Evolutionary conservation across 1,140 invertebrate species (phyloP).

Genomic region (Drosophila setifemur): DNA sequence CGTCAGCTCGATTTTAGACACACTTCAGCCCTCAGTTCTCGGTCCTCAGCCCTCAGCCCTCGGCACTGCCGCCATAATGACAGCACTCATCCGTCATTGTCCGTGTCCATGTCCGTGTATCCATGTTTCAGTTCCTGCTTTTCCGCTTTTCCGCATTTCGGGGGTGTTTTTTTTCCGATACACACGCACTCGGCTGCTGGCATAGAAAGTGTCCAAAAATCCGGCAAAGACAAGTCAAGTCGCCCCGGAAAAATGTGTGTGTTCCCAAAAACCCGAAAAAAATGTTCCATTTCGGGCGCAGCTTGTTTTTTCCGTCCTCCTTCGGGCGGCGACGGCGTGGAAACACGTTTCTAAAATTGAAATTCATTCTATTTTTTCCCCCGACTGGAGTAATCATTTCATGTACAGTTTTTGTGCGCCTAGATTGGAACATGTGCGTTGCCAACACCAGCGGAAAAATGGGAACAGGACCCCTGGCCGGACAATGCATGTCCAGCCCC

Average conservation of each 20-base stretch:
- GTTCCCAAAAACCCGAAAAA: slow-evolving; percentile 3
- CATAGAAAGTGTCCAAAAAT: slow-evolving; percentile 68
- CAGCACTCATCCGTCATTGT: slow-evolving; percentile 76
- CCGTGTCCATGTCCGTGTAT: slow-evolving; percentile 40
- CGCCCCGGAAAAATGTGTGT: slow-evolving; percentile 44
- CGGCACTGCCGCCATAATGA: slow-evolving; percentile 61
- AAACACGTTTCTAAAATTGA: slow-evolving; percentile 80
- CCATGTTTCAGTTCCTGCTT: slow-evolving; percentile 34
- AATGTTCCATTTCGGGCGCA: slow-evolving; percentile 15
- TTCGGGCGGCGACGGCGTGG: slow-evolving; percentile 3
- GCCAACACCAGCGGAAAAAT: slow-evolving; percentile 54
- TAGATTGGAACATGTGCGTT: slow-evolving; percentile 80
- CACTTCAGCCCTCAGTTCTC: slow-evolving; percentile 47
- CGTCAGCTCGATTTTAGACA: slow-evolving; percentile 77
- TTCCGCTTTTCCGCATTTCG: slow-evolving; percentile 8
- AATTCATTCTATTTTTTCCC: slow-evolving; percentile 61
- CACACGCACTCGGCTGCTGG: slow-evolving; percentile 31
- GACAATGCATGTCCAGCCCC: slow-evolving; percentile 24
- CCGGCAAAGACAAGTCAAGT: slow-evolving; percentile 70
- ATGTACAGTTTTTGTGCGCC: slow-evolving; percentile 77
- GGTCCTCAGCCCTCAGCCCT: slow-evolving; percentile 52
- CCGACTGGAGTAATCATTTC: slow-evolving; percentile 64
- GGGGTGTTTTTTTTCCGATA: slow-evolving; percentile 49
- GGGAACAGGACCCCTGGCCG: slow-evolving; percentile 11
- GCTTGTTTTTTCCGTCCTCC: slow-evolving; percentile 35